Evolutionary conservation across 2,797 vertebrate species (phyloP).

Genomic region (Gila robusta): DNA sequence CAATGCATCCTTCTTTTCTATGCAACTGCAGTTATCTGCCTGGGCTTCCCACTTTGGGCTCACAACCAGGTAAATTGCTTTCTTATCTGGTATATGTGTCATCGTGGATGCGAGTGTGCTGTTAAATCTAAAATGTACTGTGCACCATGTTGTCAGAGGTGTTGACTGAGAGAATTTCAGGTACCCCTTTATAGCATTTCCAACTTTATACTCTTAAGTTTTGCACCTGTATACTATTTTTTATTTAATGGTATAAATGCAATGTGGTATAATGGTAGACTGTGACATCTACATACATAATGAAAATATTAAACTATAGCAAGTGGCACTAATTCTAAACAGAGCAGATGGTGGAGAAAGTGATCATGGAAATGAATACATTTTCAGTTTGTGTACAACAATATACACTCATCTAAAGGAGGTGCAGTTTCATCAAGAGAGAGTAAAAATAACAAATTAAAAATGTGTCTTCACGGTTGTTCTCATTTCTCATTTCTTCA

Average conservation of each 20-base stretch:
- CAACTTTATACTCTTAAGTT: background rate
- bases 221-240: background rate
- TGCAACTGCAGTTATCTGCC: slow-evolving; percentile 6
- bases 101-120: slow-evolving; percentile 6
- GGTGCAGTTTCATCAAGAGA: background rate
- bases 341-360: background rate
- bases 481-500: background rate
- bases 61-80: slow-evolving; percentile 28
- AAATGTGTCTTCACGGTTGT: background rate
- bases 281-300: background rate
- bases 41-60: slow-evolving; percentile 42
- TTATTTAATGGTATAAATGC: background rate
- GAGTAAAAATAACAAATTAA: background rate
- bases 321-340: too few relatives aligned
- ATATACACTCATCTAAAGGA: background rate
- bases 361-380: background rate
- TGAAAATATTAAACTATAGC: slow-evolving; percentile 5
- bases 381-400: background rate
- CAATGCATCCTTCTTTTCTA: slow-evolving; percentile 11
- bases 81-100: slow-evolving; percentile 32
- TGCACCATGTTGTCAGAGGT: background rate
- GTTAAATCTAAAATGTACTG: slow-evolving; percentile 23
- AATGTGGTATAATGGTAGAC: background rate
- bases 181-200: background rate
- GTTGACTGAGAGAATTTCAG: slow-evolving; percentile 1